These are phyloP conservation scores for Rhea americana DNA, from an alignment of 2,113 vertebrate genomes.

Conservation along the genomic window DNA sequence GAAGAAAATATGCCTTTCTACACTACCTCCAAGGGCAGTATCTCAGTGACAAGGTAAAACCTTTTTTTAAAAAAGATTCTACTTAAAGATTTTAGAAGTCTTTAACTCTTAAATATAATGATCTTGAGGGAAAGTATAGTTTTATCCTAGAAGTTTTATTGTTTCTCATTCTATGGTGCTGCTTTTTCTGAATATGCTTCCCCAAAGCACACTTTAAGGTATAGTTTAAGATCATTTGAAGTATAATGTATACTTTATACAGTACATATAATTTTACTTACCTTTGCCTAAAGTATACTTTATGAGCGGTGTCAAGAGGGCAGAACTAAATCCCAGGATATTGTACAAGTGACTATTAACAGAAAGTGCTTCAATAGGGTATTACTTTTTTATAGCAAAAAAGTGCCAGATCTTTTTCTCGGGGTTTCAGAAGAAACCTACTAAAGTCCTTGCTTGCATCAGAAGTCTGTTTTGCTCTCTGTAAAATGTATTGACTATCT, in stretches of 20 bases:
- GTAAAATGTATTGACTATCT: not conserved
- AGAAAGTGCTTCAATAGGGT: conserved; percentile 9
- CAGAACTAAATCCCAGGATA: conserved; percentile 55
- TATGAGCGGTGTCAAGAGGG: not conserved
- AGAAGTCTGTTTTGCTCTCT: not conserved
- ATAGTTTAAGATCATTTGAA: conserved; percentile 58
- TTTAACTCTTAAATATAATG: conserved; percentile 47
- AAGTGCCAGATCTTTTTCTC: not conserved
- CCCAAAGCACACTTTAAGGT: conserved; percentile 56
- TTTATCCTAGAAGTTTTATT: conserved; percentile 49
- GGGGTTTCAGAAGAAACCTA: not conserved
- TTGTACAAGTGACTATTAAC: not conserved
- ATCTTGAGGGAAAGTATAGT: conserved; percentile 22
- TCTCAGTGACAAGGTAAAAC: not conserved
- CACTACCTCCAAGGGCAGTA: not conserved
- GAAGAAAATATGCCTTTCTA: not conserved
- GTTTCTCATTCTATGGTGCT: conserved; percentile 7
- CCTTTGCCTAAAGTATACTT: conserved; percentile 47
- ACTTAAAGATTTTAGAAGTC: conserved; percentile 8
- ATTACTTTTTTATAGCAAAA: conserved; percentile 3
- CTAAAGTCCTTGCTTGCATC: not conserved
- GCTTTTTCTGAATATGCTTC: conserved; percentile 55
- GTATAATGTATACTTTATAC: conserved; percentile 50
- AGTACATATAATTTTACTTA: conserved; percentile 56
- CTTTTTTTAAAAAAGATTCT: not conserved